These are phyloP conservation scores for Trichechus manatus DNA, from an alignment of 2,113 vertebrate genomes.

Conservation along the genomic window DNA sequence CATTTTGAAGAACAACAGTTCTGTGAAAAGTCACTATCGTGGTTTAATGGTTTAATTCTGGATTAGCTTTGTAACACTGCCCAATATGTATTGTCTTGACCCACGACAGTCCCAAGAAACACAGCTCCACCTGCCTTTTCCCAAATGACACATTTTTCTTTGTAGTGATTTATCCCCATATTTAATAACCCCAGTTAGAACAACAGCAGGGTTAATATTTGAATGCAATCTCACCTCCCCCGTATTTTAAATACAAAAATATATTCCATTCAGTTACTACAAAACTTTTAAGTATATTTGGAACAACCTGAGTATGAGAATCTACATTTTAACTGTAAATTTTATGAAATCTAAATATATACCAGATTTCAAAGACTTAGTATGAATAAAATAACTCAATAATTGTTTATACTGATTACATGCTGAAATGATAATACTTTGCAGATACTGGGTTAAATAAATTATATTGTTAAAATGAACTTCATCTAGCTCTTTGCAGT, in stretches of 20 bases:
- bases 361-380: not conserved
- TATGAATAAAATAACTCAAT: not conserved
- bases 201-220: not conserved
- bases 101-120: conserved; percentile 12
- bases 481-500: not conserved
- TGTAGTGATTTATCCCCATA: not conserved
- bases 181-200: conserved; percentile 37
- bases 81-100: not conserved
- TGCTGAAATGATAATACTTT: not conserved
- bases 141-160: conserved; percentile 8
- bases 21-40: conserved; percentile 2
- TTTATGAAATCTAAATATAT: conserved; percentile 5
- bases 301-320: not conserved
- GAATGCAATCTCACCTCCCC: not conserved
- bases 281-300: not conserved
- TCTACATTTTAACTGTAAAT: not conserved
- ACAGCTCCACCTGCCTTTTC: not conserved
- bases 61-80: not conserved
- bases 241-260: not conserved
- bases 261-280: not conserved
- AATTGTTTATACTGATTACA: not conserved
- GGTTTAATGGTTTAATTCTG: not conserved
- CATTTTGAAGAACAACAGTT: conserved; percentile 35
- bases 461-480: conserved; percentile 26
- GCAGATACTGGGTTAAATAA: not conserved